Evolutionary conservation across 2,888 invertebrate species (phyloP).

Genomic region (Morpho deidamia): DNA sequence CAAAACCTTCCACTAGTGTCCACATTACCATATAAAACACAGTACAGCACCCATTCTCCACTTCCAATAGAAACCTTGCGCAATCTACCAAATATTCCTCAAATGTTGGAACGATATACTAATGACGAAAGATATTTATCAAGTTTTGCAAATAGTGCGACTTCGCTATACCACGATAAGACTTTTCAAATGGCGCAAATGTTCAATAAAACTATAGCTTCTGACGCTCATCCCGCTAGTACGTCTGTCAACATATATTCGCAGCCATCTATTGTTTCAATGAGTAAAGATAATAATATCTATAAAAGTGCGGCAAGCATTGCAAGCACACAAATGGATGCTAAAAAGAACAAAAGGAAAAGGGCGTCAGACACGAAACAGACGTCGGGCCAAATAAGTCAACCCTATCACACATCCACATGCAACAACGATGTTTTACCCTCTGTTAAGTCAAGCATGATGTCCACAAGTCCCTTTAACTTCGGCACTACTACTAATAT

Average conservation of each 20-base stretch:
- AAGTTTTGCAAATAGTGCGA: constrained; percentile 58
- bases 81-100: constrained; percentile 77
- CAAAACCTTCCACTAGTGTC: constrained; percentile 59
- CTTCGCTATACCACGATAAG: constrained; percentile 78
- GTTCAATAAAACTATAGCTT: constrained; percentile 70
- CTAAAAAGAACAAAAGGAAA: constrained; percentile 59
- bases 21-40: constrained; percentile 60
- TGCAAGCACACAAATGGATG: constrained; percentile 40
- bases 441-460: constrained; percentile 78
- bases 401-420: constrained; percentile 78
- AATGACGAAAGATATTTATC: constrained; percentile 77
- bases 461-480: constrained; percentile 91
- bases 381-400: constrained; percentile 52
- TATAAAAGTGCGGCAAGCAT: constrained; percentile 49
- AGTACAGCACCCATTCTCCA: constrained; percentile 54
- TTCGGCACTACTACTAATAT: constrained; percentile 85
- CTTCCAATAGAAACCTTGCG: constrained; percentile 73
- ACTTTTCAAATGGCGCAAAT: constrained; percentile 79
- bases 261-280: constrained; percentile 45
- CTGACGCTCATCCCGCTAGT: constrained; percentile 52
- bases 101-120: constrained; percentile 78
- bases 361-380: constrained; percentile 51
- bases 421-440: constrained; percentile 70
- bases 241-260: constrained; percentile 54
- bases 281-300: constrained; percentile 52